phyloP scores from a whole-genome alignment of 1,140 invertebrate genomes.

The Kradibia gibbosae region DNA sequence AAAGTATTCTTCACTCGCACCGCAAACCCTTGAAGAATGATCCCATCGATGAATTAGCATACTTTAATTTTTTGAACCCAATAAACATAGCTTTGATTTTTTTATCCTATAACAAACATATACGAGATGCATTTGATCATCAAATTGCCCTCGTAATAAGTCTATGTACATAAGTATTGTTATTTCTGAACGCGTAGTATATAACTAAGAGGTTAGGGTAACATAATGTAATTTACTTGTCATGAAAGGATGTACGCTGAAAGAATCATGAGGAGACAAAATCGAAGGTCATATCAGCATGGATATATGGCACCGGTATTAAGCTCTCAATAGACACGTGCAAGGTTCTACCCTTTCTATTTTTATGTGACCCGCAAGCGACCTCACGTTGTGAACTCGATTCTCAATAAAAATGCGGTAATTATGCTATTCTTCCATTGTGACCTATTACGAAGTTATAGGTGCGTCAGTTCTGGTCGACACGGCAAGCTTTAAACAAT shows the following conservation, averaged over 20 bases:
- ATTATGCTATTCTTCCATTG: neutral
- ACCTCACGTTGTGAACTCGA: neutral
- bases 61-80: neutral
- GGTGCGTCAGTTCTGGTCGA: neutral
- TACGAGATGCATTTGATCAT: neutral
- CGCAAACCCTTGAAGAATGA: neutral
- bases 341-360: neutral
- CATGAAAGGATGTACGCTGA: neutral
- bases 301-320: conserved; percentile 6
- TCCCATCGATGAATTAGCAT: neutral
- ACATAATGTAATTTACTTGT: conserved; percentile 50
- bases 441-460: neutral
- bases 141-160: conserved; percentile 46
- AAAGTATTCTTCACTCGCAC: neutral
- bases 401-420: neutral
- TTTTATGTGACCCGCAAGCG: neutral
- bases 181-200: conserved; percentile 46
- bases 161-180: conserved; percentile 19
- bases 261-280: conserved; percentile 30
- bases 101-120: neutral
- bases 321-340: neutral
- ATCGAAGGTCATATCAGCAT: conserved; percentile 49
- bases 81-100: too few species aligned
- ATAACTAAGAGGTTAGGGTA: conserved; percentile 42
- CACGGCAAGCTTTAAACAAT: neutral